A percentile compares a stretch with the other conserved stretches of the same genome.
Conservation (phyloP, 2,888 invertebrate genomes). For the Lepetodrilus schrolli region DNA sequence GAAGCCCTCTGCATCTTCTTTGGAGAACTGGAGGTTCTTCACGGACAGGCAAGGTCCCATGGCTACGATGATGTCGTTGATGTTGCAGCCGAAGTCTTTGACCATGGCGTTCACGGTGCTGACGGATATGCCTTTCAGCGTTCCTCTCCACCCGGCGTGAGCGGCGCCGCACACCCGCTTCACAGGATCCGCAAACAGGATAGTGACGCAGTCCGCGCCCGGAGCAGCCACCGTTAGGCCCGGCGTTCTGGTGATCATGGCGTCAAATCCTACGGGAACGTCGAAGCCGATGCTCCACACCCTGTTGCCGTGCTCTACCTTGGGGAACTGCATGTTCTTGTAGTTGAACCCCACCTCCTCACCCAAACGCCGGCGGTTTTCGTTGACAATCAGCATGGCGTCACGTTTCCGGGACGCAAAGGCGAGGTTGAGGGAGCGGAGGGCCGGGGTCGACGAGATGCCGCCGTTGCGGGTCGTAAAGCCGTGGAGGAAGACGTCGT, state of each 20-base stretch:
- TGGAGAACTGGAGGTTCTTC: slow-evolving; percentile 42
- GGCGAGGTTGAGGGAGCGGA: slow-evolving; percentile 50
- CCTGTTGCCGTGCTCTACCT: slow-evolving; percentile 44
- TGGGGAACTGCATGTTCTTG: slow-evolving; percentile 27
- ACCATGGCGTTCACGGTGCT: slow-evolving; percentile 47
- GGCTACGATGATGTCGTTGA: slow-evolving; percentile 47
- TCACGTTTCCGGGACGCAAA: slow-evolving; percentile 49
- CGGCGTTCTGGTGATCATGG: slow-evolving; percentile 41
- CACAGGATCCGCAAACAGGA: slow-evolving; percentile 54
- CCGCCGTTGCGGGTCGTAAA: slow-evolving; percentile 52
- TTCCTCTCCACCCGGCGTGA: slow-evolving; percentile 57
- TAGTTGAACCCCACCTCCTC: slow-evolving; percentile 33
- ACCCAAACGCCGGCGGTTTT: slow-evolving; percentile 49
- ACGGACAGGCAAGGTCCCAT: slow-evolving; percentile 50
- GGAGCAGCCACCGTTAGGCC: slow-evolving; percentile 52
- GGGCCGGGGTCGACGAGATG: slow-evolving; percentile 40
- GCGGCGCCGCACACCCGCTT: slow-evolving; percentile 49
- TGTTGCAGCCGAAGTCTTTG: slow-evolving; percentile 41
- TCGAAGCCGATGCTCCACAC: slow-evolving; percentile 48
- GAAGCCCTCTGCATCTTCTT: slow-evolving; percentile 38
- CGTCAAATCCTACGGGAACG: slow-evolving; percentile 46
- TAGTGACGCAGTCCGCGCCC: slow-evolving; percentile 54
- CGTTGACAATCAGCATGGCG: slow-evolving; percentile 45
- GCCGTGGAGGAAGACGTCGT: slow-evolving; percentile 43
- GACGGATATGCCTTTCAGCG: slow-evolving; percentile 41